phyloP scores from a whole-genome alignment of 2,797 vertebrate species.

The Choloepus didactylus region DNA sequence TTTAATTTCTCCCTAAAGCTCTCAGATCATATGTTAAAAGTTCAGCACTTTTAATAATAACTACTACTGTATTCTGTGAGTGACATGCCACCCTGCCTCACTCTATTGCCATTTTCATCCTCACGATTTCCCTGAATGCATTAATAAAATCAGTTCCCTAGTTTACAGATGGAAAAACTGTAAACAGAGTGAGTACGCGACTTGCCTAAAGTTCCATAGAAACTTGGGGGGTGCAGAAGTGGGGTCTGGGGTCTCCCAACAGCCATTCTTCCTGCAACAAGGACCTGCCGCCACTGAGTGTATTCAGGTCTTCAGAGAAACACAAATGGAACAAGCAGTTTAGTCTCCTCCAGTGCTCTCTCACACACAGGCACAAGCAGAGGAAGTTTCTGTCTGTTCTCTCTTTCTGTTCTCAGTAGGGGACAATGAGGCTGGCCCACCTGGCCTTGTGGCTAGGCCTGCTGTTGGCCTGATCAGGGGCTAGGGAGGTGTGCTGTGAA shows the following conservation, averaged over 20 bases:
- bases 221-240: not conserved
- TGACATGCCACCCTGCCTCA: not conserved
- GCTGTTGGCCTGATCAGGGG: not conserved
- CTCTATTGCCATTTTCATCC: slow-evolving; percentile 16
- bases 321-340: not conserved
- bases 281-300: not conserved
- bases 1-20: slow-evolving; percentile 21
- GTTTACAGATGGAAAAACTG: not conserved
- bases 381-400: not conserved
- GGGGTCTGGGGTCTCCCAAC: not conserved
- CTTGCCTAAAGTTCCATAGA: slow-evolving; percentile 53
- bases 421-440: not conserved
- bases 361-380: not conserved
- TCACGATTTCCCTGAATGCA: slow-evolving; percentile 7
- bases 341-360: not conserved
- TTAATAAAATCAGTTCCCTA: not conserved
- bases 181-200: not conserved
- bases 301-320: slow-evolving; percentile 36
- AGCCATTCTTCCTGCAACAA: not conserved
- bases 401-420: not conserved
- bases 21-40: slow-evolving; percentile 24
- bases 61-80: slow-evolving; percentile 12
- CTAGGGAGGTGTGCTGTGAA: not conserved
- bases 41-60: slow-evolving; percentile 50
- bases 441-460: slow-evolving; percentile 11